A percentile compares a stretch with the other conserved stretches of the same genome.
phyloP scores from a whole-genome alignment of 1,140 invertebrate species.

The Berghia stephanieae region DNA sequence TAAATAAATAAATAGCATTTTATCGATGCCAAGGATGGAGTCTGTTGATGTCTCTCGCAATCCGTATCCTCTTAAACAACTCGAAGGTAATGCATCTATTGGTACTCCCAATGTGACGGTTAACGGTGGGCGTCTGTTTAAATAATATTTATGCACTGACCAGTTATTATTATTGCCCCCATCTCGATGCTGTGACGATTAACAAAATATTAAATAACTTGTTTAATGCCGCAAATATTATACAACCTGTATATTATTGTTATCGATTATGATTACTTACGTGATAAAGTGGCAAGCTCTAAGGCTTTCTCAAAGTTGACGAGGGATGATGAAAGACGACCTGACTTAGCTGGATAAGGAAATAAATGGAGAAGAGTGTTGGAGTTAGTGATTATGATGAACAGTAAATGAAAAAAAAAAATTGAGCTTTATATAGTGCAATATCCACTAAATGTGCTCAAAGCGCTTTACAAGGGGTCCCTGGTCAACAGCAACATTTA shows the following conservation, averaged over 20 bases:
- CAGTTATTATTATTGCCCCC: background rate
- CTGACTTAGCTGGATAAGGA: conserved; percentile 4
- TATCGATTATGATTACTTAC: too few relatives aligned
- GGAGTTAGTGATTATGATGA: too few relatives aligned
- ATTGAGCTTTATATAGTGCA: too few relatives aligned
- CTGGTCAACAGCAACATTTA: background rate
- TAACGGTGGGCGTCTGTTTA: background rate
- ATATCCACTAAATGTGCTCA: too few relatives aligned
- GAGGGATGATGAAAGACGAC: background rate
- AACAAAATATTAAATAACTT: background rate
- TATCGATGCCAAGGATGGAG: too few relatives aligned
- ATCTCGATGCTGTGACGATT: background rate
- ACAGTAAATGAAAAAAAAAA: too few relatives aligned
- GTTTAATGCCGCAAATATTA: background rate
- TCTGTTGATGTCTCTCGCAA: too few relatives aligned
- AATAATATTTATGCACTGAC: background rate
- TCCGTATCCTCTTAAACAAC: too few relatives aligned
- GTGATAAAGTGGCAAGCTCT: background rate
- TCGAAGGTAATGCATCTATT: too few relatives aligned
- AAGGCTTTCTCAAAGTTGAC: conserved; percentile 20
- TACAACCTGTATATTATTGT: background rate
- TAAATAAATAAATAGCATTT: too few relatives aligned
- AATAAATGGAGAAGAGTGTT: too few relatives aligned
- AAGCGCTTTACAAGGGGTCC: too few relatives aligned
- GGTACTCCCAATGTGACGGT: background rate